Percentiles rank a stretch among this genome's conserved stretches.
Conservation (phyloP, 2,797 vertebrate genomes). For the Chrysocyon brachyurus region DNA sequence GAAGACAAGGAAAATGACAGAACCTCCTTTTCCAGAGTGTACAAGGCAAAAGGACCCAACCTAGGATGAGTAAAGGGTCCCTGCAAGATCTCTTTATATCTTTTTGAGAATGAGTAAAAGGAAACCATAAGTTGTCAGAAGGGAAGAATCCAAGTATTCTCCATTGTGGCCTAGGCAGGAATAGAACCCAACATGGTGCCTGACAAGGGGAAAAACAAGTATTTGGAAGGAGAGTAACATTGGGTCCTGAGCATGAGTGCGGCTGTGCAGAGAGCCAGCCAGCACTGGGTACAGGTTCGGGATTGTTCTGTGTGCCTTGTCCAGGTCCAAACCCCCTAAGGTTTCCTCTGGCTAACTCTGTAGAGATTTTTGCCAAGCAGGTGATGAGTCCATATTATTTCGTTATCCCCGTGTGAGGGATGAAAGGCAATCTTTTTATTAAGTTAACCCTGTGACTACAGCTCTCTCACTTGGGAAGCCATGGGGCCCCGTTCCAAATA, state of each 20-base stretch:
- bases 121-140: neutral
- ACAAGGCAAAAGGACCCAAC: neutral
- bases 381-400: conserved; percentile 34
- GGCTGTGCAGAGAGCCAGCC: neutral
- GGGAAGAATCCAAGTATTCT: neutral
- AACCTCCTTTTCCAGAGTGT: neutral
- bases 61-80: neutral
- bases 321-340: neutral
- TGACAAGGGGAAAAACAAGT: neutral
- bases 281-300: neutral
- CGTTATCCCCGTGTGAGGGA: conserved; percentile 28
- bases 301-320: neutral
- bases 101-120: conserved; percentile 18
- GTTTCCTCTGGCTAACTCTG: conserved; percentile 9
- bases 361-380: conserved; percentile 42
- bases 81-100: neutral
- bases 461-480: conserved; percentile 14
- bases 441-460: conserved; percentile 5
- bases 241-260: neutral
- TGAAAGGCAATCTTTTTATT: conserved; percentile 58
- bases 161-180: neutral
- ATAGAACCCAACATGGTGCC: neutral
- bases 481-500: conserved; percentile 14
- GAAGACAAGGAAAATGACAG: neutral
- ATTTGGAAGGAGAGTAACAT: neutral